These are phyloP conservation scores for Nannobrachium achirus DNA, from an alignment of 2,113 vertebrate genomes.

Conservation along the genomic window DNA sequence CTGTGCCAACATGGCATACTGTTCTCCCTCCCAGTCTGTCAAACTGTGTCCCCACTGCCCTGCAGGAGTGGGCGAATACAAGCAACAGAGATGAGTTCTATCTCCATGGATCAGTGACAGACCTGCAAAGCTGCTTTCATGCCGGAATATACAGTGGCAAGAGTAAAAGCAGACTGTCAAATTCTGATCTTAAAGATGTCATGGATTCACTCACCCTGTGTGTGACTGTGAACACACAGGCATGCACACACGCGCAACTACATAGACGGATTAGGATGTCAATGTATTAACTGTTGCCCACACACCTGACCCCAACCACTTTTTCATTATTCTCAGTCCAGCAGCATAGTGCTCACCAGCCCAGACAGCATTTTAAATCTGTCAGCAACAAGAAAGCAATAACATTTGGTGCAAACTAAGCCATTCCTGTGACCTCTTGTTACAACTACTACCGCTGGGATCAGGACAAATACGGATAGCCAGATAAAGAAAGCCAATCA, in stretches of 20 bases:
- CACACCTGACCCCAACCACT: background rate
- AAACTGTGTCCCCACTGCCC: background rate
- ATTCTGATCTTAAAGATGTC: too few species aligned
- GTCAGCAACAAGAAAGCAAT: background rate
- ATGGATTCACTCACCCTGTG: background rate
- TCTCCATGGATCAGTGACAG: constrained; percentile 30
- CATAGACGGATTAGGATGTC: background rate
- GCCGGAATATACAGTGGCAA: constrained; percentile 48
- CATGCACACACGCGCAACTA: constrained; percentile 9
- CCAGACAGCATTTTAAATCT: background rate
- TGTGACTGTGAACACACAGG: background rate
- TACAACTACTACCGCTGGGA: too few species aligned
- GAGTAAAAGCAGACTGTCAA: constrained; percentile 1
- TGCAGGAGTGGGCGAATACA: constrained; percentile 7
- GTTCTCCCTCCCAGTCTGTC: background rate
- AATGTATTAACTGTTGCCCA: constrained; percentile 4
- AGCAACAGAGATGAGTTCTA: constrained; percentile 14
- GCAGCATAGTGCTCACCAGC: background rate
- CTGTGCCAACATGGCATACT: constrained; percentile 2
- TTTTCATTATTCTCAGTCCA: background rate
- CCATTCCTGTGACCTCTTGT: too few species aligned
- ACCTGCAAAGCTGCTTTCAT: constrained; percentile 35
- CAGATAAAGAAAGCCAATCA: too few species aligned
- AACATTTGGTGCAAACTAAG: background rate
- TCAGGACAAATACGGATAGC: too few species aligned